Evolutionary conservation across 2,888 invertebrate genomes (phyloP).

Genomic region (Oscheius sp.): DNA sequence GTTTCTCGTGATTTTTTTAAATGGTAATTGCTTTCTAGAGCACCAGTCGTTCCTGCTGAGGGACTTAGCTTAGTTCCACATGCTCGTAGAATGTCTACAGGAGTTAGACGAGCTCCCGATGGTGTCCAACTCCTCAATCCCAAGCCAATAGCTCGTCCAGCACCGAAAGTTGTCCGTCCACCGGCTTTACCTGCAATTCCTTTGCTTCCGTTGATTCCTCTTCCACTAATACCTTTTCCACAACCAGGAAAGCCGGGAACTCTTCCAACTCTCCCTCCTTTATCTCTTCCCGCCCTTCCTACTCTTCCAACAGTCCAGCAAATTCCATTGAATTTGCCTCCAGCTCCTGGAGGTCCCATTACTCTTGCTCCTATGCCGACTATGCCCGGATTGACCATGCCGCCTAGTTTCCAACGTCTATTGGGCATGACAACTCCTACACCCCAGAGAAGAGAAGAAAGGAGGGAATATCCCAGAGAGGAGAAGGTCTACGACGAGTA

Average conservation of each 20-base stretch:
- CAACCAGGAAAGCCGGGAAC: neutral
- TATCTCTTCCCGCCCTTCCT: neutral
- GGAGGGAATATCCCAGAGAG: constrained; percentile 2
- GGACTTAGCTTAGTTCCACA: constrained; percentile 16
- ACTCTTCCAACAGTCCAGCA: neutral
- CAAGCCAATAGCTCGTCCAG: neutral
- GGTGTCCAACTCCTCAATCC: constrained; percentile 2
- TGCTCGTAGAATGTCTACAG: constrained; percentile 35
- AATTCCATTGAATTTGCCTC: constrained; percentile 15
- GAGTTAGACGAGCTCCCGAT: constrained; percentile 45
- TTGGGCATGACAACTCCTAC: constrained; percentile 49
- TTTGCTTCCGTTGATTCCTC: neutral
- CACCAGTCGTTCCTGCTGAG: constrained; percentile 3
- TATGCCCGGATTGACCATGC: constrained; percentile 51
- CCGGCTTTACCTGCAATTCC: neutral
- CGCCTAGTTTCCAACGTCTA: constrained; percentile 51
- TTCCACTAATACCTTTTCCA: neutral
- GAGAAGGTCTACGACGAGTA: constrained; percentile 7
- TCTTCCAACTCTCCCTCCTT: constrained; percentile 1
- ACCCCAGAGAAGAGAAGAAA: constrained; percentile 10
- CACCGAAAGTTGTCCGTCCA: neutral
- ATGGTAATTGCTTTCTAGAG: neutral
- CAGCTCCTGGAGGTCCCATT: constrained; percentile 29
- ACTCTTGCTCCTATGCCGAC: constrained; percentile 49
- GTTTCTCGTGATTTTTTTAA: neutral